Conservation (phyloP, 2,888 invertebrate genomes). For the Diachrysia chrysitis region DNA sequence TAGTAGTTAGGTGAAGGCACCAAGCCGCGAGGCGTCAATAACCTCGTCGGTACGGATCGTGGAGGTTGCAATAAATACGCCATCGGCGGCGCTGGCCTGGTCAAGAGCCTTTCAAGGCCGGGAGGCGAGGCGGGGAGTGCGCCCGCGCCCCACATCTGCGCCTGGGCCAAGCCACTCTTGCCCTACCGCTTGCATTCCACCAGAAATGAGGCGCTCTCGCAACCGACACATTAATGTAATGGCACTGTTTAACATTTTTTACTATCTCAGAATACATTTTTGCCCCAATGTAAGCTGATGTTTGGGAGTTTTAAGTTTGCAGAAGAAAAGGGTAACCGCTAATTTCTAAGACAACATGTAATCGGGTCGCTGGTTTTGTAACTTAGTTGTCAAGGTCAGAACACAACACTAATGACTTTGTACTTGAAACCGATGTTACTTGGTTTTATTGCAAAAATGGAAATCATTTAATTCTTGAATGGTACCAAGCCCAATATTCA, state of each 20-base stretch:
- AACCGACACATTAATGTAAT: conserved; percentile 52
- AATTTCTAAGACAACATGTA: conserved; percentile 79
- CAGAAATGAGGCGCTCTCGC: conserved; percentile 68
- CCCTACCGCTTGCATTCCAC: conserved; percentile 80
- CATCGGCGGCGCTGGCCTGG: conserved; percentile 86
- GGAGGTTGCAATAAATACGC: conserved; percentile 89
- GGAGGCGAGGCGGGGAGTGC: conserved; percentile 86
- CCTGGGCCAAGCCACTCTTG: conserved; percentile 75
- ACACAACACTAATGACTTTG: conserved; percentile 77
- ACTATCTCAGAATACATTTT: conserved; percentile 8
- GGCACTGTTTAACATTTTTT: conserved; percentile 50
- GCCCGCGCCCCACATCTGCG: conserved; percentile 84
- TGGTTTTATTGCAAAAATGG: conserved; percentile 57
- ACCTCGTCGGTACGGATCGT: conserved; percentile 87
- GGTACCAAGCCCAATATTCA: conserved; percentile 25
- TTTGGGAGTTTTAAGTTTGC: conserved; percentile 58
- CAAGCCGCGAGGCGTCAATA: conserved; percentile 83
- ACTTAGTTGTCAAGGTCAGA: conserved; percentile 82
- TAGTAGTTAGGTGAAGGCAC: conserved; percentile 72
- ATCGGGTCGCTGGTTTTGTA: conserved; percentile 78
- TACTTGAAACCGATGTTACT: conserved; percentile 77
- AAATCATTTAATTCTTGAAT: conserved; percentile 51
- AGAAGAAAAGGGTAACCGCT: conserved; percentile 79
- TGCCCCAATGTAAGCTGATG: conserved; percentile 47
- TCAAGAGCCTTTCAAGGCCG: conserved; percentile 89